These are phyloP conservation scores for Polylopha cassiicola DNA, from an alignment of 2,888 invertebrate genomes.

Conservation along the genomic window DNA sequence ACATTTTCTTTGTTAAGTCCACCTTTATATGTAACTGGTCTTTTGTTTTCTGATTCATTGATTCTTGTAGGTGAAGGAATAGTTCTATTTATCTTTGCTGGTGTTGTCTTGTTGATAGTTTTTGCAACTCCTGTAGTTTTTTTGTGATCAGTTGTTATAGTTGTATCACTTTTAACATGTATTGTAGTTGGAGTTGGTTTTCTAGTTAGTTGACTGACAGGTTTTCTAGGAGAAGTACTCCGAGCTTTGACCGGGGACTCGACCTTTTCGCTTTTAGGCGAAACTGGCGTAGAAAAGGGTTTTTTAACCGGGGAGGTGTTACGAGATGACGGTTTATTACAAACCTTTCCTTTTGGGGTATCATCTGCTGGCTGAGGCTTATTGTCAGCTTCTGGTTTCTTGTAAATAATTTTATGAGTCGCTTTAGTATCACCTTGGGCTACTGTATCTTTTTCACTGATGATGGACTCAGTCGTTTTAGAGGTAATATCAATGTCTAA, in stretches of 20 bases:
- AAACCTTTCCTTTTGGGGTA: constrained; percentile 38
- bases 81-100: constrained; percentile 32
- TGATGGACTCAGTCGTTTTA: constrained; percentile 25
- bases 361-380: constrained; percentile 32
- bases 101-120: constrained; percentile 39
- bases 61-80: constrained; percentile 31
- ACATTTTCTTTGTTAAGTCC: constrained; percentile 46
- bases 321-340: constrained; percentile 46
- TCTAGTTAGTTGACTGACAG: constrained; percentile 38
- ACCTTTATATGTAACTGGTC: constrained; percentile 51
- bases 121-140: constrained; percentile 46
- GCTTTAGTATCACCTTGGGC: constrained; percentile 22
- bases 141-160: constrained; percentile 41
- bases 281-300: constrained; percentile 28
- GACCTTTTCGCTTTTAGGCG: constrained; percentile 38
- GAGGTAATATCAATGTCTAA: constrained; percentile 43
- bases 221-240: constrained; percentile 62
- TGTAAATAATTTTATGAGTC: constrained; percentile 25
- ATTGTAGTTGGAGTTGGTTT: constrained; percentile 49
- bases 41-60: constrained; percentile 50
- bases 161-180: constrained; percentile 49
- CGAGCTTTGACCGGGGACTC: constrained; percentile 48
- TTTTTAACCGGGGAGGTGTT: constrained; percentile 60
- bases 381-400: constrained; percentile 8
- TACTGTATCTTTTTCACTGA: constrained; percentile 21